Percentiles rank a stretch among this genome's conserved stretches.
Conservation (phyloP, 2,888 invertebrate species). For the Zaprionus lineosus region DNA sequence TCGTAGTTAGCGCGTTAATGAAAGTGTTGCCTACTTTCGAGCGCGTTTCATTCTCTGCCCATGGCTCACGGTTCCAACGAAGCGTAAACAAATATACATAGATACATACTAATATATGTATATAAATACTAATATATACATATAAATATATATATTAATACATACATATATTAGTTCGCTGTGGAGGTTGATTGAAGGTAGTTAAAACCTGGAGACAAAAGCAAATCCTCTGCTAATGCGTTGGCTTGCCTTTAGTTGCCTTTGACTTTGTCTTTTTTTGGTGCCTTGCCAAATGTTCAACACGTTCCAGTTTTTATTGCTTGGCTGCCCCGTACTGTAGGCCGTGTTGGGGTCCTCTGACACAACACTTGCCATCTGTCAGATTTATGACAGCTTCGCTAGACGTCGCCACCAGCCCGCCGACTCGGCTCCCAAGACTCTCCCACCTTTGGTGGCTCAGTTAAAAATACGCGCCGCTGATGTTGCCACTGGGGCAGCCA, state of each 20-base stretch:
- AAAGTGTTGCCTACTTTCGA: slow-evolving; percentile 37
- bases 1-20: slow-evolving; percentile 37
- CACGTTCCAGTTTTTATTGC: slow-evolving; percentile 55
- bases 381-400: slow-evolving; percentile 59
- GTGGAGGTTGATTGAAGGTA: too few species aligned
- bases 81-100: background rate
- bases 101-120: too few species aligned
- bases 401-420: slow-evolving; percentile 51
- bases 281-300: slow-evolving; percentile 64
- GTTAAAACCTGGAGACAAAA: too few species aligned
- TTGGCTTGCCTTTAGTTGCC: slow-evolving; percentile 6
- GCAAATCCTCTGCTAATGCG: slow-evolving; percentile 39
- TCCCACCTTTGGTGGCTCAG: background rate
- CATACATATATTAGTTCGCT: too few species aligned
- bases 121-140: too few species aligned
- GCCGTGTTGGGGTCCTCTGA: slow-evolving; percentile 25
- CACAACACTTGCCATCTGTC: slow-evolving; percentile 55
- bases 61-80: too few species aligned
- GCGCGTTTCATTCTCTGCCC: slow-evolving; percentile 27
- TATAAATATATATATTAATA: slow-evolving; percentile 1
- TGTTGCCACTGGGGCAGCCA: slow-evolving; percentile 4
- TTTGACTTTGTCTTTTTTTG: slow-evolving; percentile 29
- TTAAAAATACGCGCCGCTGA: background rate
- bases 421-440: background rate
- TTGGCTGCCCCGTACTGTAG: slow-evolving; percentile 25